These are phyloP conservation scores for Cantharis nigra DNA, from an alignment of 2,888 invertebrate genomes.

Conservation along the genomic window DNA sequence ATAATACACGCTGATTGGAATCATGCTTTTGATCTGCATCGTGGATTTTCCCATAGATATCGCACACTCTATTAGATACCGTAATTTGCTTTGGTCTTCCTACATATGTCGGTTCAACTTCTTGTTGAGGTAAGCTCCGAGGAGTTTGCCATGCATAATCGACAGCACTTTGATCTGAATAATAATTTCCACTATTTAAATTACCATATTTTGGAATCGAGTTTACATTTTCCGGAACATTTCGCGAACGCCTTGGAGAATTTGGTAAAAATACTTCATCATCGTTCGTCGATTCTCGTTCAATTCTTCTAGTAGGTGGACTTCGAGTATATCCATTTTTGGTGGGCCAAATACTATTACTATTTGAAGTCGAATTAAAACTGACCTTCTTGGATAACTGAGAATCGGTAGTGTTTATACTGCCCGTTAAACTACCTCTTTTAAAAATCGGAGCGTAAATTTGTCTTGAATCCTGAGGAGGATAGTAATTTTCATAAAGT, in stretches of 20 bases:
- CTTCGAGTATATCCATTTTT: constrained; percentile 55
- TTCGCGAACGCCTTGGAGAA: background rate
- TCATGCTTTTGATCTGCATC: constrained; percentile 39
- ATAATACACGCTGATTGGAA: constrained; percentile 8
- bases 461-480: background rate
- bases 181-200: background rate
- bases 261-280: constrained; percentile 51
- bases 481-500: constrained; percentile 21
- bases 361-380: constrained; percentile 52
- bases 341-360: constrained; percentile 54
- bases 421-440: constrained; percentile 57
- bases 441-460: constrained; percentile 57
- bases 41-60: constrained; percentile 55
- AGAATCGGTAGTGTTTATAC: constrained; percentile 45
- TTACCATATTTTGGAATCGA: background rate
- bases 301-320: constrained; percentile 51
- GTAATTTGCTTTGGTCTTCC: constrained; percentile 41
- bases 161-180: background rate
- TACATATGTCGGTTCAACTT: constrained; percentile 24
- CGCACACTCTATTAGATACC: constrained; percentile 52
- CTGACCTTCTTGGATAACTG: constrained; percentile 59
- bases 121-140: background rate
- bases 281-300: constrained; percentile 37
- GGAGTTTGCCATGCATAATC: background rate
- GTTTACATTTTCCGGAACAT: background rate